Conservation (phyloP, 2,113 vertebrate species). For the Meriones unguiculatus region DNA sequence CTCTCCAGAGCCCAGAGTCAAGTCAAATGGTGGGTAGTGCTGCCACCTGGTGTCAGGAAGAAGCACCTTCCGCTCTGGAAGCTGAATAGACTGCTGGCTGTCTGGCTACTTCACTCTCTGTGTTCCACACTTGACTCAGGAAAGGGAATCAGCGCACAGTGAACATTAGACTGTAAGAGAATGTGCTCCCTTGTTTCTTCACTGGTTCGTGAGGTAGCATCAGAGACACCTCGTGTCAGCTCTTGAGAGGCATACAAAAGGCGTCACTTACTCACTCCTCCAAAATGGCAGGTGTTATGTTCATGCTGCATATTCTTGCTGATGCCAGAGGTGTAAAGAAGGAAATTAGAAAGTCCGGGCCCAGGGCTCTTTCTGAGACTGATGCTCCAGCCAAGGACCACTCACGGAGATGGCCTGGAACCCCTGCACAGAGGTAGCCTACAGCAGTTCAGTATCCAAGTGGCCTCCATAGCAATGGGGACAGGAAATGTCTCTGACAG, state of each 20-base stretch:
- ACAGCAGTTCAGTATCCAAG: too few species aligned
- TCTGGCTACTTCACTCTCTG: background rate
- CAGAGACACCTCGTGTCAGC: too few species aligned
- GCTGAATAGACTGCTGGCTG: background rate
- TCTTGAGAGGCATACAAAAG: background rate
- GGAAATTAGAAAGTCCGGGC: background rate
- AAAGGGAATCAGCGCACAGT: background rate
- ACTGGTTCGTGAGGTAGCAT: background rate
- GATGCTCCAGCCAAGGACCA: too few species aligned
- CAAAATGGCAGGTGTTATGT: too few species aligned
- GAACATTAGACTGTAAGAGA: background rate
- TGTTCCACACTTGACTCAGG: background rate
- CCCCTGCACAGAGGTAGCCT: too few species aligned
- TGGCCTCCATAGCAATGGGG: too few species aligned
- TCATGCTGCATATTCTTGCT: background rate
- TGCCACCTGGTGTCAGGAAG: conserved; percentile 62
- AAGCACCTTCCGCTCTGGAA: background rate
- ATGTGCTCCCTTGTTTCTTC: background rate
- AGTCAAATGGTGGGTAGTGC: background rate
- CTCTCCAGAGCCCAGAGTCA: background rate
- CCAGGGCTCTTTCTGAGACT: too few species aligned
- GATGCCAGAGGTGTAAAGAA: background rate
- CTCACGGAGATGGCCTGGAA: too few species aligned
- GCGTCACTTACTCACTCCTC: background rate
- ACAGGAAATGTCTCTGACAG: too few species aligned